phyloP scores from a whole-genome alignment of 2,888 invertebrate genomes.

The Pardosa pseudoannulata region DNA sequence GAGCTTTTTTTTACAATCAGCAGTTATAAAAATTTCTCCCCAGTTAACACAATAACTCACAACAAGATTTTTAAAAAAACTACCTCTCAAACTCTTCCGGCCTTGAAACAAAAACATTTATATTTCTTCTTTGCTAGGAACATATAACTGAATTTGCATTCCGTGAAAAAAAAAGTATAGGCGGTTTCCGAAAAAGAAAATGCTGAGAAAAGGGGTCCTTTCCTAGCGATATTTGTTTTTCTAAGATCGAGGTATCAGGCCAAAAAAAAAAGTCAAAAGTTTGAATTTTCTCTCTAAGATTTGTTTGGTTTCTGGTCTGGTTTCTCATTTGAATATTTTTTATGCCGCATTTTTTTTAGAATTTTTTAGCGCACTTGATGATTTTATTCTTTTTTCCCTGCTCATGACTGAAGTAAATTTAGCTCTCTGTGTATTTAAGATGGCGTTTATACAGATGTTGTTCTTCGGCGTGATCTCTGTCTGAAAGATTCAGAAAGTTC shows the following conservation, averaged over 20 bases:
- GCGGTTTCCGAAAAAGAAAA: not conserved
- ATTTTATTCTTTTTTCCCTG: not conserved
- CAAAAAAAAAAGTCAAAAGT: not conserved
- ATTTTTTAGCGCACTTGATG: not conserved
- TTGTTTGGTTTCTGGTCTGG: not conserved
- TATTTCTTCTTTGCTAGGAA: slow-evolving; percentile 49
- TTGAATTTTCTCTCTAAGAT: not conserved
- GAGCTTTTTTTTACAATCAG: too few species aligned
- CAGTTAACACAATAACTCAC: not conserved
- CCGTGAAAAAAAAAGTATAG: slow-evolving; percentile 21
- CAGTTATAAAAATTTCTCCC: not conserved
- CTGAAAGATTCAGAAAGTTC: too few species aligned
- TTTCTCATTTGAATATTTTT: not conserved
- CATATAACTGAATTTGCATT: slow-evolving; percentile 69
- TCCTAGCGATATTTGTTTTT: not conserved
- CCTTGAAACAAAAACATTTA: slow-evolving; percentile 54
- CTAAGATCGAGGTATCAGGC: not conserved
- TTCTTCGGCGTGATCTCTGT: too few species aligned
- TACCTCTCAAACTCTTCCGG: not conserved
- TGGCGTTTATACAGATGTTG: too few species aligned
- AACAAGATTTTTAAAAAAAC: not conserved
- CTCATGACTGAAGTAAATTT: not conserved
- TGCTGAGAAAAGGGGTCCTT: not conserved
- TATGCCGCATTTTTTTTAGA: not conserved
- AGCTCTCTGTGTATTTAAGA: too few species aligned